A percentile compares a stretch with the other conserved stretches of the same genome.
These are phyloP conservation scores for Acestrorhynchus altus DNA, from an alignment of 2,797 vertebrate genomes.

Conservation along the genomic window DNA sequence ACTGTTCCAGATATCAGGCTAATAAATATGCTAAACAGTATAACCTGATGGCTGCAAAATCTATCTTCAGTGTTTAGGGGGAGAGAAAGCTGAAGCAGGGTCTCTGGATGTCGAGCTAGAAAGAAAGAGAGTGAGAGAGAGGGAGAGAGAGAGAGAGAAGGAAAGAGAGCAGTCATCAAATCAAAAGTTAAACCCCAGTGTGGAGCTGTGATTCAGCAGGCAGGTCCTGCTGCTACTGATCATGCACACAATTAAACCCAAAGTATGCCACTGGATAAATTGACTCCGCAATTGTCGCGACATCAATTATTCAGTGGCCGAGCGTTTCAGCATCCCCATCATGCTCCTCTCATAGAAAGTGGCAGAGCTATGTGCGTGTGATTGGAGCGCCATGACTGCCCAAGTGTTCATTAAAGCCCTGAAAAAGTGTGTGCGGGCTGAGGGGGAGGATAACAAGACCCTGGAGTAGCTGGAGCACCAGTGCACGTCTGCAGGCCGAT, in stretches of 20 bases:
- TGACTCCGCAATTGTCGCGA: conserved; percentile 62
- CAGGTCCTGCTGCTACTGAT: conserved; percentile 40
- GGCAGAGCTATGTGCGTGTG: not conserved
- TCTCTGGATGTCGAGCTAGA: not conserved
- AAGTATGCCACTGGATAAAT: conserved; percentile 60
- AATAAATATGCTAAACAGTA: not conserved
- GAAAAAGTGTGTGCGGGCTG: conserved; percentile 73
- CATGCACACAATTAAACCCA: conserved; percentile 55
- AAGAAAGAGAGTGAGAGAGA: not conserved
- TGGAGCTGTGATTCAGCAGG: conserved; percentile 21
- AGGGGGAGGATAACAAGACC: conserved; percentile 82
- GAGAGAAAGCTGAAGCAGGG: not conserved
- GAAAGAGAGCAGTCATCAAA: not conserved
- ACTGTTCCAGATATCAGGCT: not conserved
- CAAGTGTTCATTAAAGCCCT: conserved; percentile 79
- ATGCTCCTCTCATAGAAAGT: conserved; percentile 60
- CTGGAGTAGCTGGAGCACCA: conserved; percentile 75
- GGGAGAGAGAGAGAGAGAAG: not conserved
- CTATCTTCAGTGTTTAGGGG: not conserved
- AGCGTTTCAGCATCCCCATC: conserved; percentile 65
- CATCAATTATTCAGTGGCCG: conserved; percentile 82
- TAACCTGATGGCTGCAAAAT: not conserved
- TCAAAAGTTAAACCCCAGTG: not conserved
- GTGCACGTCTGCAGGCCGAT: conserved; percentile 71
- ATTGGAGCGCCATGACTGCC: conserved; percentile 63